Evolutionary conservation across 2,888 invertebrate species (phyloP).

Genomic region (Eupithecia subfuscata): DNA sequence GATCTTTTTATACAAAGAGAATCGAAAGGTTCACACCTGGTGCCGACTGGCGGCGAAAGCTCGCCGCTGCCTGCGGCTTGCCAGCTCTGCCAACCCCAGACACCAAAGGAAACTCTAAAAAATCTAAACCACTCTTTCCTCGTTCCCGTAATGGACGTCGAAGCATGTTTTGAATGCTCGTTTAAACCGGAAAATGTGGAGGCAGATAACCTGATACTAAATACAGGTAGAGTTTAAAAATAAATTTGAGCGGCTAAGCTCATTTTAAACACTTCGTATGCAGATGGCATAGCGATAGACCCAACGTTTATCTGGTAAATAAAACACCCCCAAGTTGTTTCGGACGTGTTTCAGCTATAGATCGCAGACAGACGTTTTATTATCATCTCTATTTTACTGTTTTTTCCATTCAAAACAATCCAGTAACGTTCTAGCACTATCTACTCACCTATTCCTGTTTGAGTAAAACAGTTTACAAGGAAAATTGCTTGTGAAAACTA

Average conservation of each 20-base stretch:
- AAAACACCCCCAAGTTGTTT: constrained; percentile 13
- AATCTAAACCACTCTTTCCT: constrained; percentile 40
- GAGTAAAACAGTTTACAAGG: constrained; percentile 8
- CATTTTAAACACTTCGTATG: constrained; percentile 10
- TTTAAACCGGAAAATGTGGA: not conserved
- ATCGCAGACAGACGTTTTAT: not conserved
- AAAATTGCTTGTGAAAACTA: constrained; percentile 8
- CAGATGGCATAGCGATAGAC: constrained; percentile 12
- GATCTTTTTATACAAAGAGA: constrained; percentile 53
- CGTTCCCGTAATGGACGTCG: constrained; percentile 46
- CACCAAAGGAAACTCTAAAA: constrained; percentile 44
- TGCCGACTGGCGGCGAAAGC: constrained; percentile 42
- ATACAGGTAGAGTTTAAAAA: constrained; percentile 15
- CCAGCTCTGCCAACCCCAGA: constrained; percentile 28
- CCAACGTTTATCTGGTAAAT: constrained; percentile 18
- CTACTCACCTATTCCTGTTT: not conserved
- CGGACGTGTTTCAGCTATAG: constrained; percentile 13
- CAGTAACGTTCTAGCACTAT: not conserved
- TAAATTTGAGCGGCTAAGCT: constrained; percentile 18
- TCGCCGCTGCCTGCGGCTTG: constrained; percentile 24
- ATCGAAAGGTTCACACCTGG: constrained; percentile 62
- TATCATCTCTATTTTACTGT: constrained; percentile 3
- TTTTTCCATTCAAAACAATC: not conserved
- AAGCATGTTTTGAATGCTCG: constrained; percentile 24
- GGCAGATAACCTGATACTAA: constrained; percentile 14